Percentiles rank a stretch among this genome's conserved stretches.
These are phyloP conservation scores for Illadopsis cleaveri DNA, from an alignment of 2,113 vertebrate species.

Conservation along the genomic window DNA sequence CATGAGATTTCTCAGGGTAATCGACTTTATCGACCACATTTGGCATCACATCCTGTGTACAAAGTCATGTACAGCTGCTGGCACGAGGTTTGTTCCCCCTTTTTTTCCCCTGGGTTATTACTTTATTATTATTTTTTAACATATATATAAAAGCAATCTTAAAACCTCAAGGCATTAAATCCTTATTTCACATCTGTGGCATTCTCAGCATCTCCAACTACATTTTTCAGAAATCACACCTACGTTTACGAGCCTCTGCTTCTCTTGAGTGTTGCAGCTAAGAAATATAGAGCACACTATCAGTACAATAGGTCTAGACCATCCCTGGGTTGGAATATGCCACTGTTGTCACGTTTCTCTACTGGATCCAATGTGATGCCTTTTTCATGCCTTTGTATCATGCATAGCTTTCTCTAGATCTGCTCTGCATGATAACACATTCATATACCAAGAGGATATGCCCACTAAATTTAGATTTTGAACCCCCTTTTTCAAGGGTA, in stretches of 20 bases:
- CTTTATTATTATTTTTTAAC: not conserved
- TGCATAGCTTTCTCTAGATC: not conserved
- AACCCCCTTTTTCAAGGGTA: not conserved
- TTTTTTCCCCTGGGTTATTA: not conserved
- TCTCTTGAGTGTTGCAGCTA: not conserved
- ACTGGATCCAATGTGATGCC: not conserved
- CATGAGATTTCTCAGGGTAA: conserved; percentile 82
- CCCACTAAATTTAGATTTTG: not conserved
- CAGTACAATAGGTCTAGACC: not conserved
- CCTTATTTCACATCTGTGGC: not conserved
- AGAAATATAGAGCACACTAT: not conserved
- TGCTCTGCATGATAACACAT: not conserved
- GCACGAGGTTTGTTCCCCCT: conserved; percentile 79
- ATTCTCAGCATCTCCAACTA: not conserved
- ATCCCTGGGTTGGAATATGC: not conserved
- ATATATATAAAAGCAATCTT: not conserved
- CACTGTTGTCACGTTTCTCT: not conserved
- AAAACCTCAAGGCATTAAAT: not conserved
- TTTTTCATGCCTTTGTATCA: not conserved
- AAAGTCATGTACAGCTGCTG: conserved; percentile 90
- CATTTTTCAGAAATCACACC: not conserved
- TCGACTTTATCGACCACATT: conserved; percentile 82
- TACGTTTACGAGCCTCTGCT: not conserved
- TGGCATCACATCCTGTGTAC: conserved; percentile 76
- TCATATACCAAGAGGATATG: not conserved